Percentiles rank a stretch among this genome's conserved stretches.
Evolutionary conservation across 2,888 invertebrate genomes (phyloP).

Genomic region (Polyploca ridens): DNA sequence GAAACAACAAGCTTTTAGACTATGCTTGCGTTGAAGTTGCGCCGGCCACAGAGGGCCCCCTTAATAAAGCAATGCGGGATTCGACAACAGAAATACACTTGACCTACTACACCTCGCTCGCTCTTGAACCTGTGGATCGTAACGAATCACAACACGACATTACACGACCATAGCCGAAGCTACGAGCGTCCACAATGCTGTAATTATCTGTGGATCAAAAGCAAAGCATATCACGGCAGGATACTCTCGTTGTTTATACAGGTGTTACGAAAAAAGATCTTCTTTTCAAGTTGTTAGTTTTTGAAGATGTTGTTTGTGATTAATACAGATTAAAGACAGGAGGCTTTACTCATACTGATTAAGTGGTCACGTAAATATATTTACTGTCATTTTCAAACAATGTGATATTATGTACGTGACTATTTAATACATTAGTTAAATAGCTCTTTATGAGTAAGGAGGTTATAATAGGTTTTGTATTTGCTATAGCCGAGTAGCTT

Average conservation of each 20-base stretch:
- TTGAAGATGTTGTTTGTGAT: neutral
- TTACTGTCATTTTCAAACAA: too few species aligned
- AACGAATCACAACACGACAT: constrained; percentile 19
- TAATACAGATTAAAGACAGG: too few species aligned
- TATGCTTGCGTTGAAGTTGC: too few species aligned
- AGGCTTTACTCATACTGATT: too few species aligned
- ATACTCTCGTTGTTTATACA: constrained; percentile 35
- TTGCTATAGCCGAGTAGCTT: too few species aligned
- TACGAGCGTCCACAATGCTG: constrained; percentile 49
- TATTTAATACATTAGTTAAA: too few species aligned
- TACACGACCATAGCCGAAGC: constrained; percentile 7
- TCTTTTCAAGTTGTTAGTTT: neutral
- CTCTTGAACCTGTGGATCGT: constrained; percentile 10
- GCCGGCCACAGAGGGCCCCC: too few species aligned
- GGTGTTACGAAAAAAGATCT: constrained; percentile 18
- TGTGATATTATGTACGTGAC: too few species aligned
- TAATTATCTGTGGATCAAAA: constrained; percentile 55
- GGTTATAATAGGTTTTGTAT: too few species aligned
- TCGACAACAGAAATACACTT: neutral
- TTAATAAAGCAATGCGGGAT: neutral
- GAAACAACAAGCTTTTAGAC: too few species aligned
- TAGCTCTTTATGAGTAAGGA: too few species aligned
- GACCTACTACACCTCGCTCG: constrained; percentile 3
- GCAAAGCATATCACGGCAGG: constrained; percentile 38
- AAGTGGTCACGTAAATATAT: too few species aligned